Base-by-base conservation (phyloP, 2,113 vertebrate genomes). In the Pterocles orientalis region DNA sequence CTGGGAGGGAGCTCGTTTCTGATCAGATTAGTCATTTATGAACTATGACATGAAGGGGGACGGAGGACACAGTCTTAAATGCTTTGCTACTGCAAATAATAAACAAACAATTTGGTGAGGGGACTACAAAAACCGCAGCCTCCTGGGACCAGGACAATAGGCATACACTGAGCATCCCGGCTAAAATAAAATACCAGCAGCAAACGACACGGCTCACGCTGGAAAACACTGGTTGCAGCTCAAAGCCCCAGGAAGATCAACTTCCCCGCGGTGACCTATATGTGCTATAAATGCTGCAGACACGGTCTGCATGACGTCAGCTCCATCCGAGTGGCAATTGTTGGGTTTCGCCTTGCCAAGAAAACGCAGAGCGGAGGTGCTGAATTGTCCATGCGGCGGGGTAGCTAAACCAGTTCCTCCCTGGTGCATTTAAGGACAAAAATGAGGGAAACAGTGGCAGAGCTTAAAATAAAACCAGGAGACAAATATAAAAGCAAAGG, bases 211-310 rank as follows among this genome's bases (percentile, higher is more conserved):
- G 8, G 86, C 82, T 70, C 1, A 3, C 5, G n/a, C 76, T 95
- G 93, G 79, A 50, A 90, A 92, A 71, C 88, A 48, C 80, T 6
- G 50, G 76, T 56, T 68, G 82, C 82, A 90, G 88, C 92, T 78
- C 90, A 39, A 75, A 90, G 93, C 94, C 82, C 90, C 90, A 57
- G 94, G 94, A 96, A 95, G 88, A 82, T 28, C 92, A 93, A 62
- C 88, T 88, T 97, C 92, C 95, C 91, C 0, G 43, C 0, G 43
- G 93, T 94, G 95, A 95, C 96, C 95, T 93, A 80, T 57, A 91
- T 91, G 88, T 76, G 82, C 95, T 96, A 96, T 94, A 96, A 95
- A 96, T 90, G 93, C 95, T 36, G 94, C 94, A 95, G 96, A 82
- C 80, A 62, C 8, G 34, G 90, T 6, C 80, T 8, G 92, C 23